Conservation (phyloP, 2,113 vertebrate species). For the Heptranchias perlo region DNA sequence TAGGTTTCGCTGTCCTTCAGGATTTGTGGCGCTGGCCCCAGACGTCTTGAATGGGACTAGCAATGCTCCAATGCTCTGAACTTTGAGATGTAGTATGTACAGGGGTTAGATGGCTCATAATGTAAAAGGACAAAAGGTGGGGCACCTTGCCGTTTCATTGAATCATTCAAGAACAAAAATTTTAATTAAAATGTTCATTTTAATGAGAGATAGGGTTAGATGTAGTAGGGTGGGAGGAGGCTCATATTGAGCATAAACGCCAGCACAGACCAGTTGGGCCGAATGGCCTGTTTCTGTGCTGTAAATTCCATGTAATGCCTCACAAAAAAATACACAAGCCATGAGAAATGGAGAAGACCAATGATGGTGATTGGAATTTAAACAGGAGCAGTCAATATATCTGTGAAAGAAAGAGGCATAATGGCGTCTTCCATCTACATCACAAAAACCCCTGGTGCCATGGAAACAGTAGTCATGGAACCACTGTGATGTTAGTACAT, state of each 20-base stretch:
- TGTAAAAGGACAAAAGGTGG: background rate
- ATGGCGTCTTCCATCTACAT: background rate
- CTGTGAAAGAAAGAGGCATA: background rate
- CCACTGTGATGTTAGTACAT: background rate
- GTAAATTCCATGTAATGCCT: background rate
- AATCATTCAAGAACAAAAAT: background rate
- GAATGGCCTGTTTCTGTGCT: background rate
- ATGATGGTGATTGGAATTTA: background rate
- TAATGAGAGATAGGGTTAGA: background rate
- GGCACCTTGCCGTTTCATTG: background rate
- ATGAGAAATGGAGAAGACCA: background rate
- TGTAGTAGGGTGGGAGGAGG: background rate
- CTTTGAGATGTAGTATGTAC: background rate
- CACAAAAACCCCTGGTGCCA: background rate
- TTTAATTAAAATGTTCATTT: background rate
- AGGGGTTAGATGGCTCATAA: background rate
- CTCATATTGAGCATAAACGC: too few species aligned
- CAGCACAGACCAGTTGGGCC: too few species aligned
- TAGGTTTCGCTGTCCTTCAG: background rate
- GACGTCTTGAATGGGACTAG: background rate
- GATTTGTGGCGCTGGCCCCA: background rate
- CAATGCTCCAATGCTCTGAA: background rate
- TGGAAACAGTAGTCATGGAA: slow-evolving; percentile 37
- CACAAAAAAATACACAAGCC: background rate
- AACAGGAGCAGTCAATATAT: background rate